Conservation (phyloP, 1,140 invertebrate species). For the Drosophila chauvacae region DNA sequence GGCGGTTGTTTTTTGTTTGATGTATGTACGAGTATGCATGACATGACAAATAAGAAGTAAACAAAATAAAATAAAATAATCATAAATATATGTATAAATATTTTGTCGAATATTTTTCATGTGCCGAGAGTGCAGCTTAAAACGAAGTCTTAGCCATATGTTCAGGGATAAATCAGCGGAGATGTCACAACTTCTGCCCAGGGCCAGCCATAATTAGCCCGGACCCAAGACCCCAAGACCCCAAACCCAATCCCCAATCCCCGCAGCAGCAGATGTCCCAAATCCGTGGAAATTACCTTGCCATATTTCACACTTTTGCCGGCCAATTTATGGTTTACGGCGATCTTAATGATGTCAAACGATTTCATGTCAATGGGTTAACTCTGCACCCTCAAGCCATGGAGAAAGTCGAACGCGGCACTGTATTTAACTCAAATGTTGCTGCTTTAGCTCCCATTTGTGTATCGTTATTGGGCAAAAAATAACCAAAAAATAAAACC, state of each 20-base stretch:
- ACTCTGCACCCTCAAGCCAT: conserved; percentile 65
- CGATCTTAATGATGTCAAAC: conserved; percentile 67
- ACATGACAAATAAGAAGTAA: conserved; percentile 52
- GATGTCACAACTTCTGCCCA: conserved; percentile 71
- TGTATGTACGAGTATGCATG: conserved; percentile 37
- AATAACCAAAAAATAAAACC: conserved; percentile 12
- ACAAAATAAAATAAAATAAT: conserved; percentile 52
- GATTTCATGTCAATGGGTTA: conserved; percentile 71
- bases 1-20: conserved; percentile 42
- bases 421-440: conserved; percentile 20
- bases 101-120: conserved; percentile 16
- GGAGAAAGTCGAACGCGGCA: conserved; percentile 59
- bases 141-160: conserved; percentile 16
- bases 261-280: conserved; percentile 47
- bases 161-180: conserved; percentile 25
- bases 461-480: conserved; percentile 48
- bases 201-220: conserved; percentile 58
- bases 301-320: conserved; percentile 79
- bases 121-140: conserved; percentile 50
- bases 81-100: conserved; percentile 42
- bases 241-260: conserved; percentile 1
- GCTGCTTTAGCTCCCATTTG: conserved; percentile 14
- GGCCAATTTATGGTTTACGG: conserved; percentile 63
- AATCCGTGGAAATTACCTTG: conserved; percentile 53
- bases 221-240: conserved; percentile 19